Evolutionary conservation across 64 coral and sea anemone genomes (phyloP).

Genomic region (Anthopleura sola): DNA sequence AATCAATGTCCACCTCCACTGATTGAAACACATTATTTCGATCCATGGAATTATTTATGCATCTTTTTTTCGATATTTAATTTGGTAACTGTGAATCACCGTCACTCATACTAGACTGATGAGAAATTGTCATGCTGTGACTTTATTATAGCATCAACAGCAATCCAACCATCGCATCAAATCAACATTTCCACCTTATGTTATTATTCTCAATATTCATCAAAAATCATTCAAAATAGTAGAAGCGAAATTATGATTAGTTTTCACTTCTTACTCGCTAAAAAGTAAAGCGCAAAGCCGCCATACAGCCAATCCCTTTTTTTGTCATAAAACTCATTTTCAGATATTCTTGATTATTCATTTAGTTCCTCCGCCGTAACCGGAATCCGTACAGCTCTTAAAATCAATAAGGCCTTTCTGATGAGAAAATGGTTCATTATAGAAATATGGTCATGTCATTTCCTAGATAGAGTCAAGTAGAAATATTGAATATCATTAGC

Average conservation of each 20-base stretch:
- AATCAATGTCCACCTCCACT: background rate
- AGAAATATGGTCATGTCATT: constrained; percentile 12
- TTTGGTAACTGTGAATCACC: too few species aligned
- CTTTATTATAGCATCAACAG: background rate
- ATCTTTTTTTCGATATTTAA: background rate
- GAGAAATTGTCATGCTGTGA: background rate
- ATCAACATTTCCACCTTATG: background rate
- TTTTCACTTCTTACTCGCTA: too few species aligned
- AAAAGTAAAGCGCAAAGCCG: background rate
- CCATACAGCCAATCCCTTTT: background rate
- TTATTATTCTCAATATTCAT: background rate
- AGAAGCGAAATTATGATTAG: background rate
- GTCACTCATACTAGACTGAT: background rate
- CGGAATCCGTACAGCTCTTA: constrained; percentile 1
- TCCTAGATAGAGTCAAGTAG: background rate
- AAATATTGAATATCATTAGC: constrained; percentile 5
- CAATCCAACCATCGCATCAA: background rate
- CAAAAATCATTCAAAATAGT: background rate
- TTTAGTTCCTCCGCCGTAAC: background rate
- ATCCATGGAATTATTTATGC: background rate
- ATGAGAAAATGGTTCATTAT: constrained; percentile 30
- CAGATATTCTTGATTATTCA: constrained; percentile 15
- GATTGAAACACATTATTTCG: background rate
- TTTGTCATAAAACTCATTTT: background rate
- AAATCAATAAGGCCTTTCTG: constrained; percentile 24